phyloP scores from a whole-genome alignment of 2,113 vertebrate genomes.

The Puffinus mauretanicus region DNA sequence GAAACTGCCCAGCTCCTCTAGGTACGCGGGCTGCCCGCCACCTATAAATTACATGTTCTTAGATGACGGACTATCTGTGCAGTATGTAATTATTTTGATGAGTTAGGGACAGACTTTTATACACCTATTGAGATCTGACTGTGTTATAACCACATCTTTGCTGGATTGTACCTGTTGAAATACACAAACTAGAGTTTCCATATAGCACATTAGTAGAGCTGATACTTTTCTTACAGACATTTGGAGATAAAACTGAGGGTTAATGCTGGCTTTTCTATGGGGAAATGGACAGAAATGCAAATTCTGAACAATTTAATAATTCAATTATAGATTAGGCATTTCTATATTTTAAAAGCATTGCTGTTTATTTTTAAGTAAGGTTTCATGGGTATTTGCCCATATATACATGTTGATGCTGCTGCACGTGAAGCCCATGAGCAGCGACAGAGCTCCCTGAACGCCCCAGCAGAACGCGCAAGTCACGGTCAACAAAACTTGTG shows the following conservation, averaged over 20 bases:
- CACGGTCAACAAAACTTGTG: neutral
- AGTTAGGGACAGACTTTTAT: neutral
- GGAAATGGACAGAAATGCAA: neutral
- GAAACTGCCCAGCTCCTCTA: fast-evolving
- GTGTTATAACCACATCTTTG: neutral
- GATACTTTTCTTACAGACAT: neutral
- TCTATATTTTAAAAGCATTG: neutral
- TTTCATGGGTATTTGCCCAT: neutral
- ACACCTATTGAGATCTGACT: neutral
- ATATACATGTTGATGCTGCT: neutral
- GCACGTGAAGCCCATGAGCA: neutral
- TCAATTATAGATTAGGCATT: neutral
- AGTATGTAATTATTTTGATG: neutral
- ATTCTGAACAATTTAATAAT: neutral
- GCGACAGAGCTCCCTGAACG: neutral
- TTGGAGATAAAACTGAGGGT: neutral
- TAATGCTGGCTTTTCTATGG: neutral
- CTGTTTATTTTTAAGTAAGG: neutral
- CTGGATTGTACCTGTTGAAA: neutral
- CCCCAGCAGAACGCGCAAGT: neutral
- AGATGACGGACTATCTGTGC: fast-evolving
- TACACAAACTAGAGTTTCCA: neutral
- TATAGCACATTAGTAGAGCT: neutral
- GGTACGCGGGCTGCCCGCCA: neutral
- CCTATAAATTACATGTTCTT: neutral